These are phyloP conservation scores for Leptatherina wallacei DNA, from an alignment of 2,797 vertebrate species.

Conservation along the genomic window DNA sequence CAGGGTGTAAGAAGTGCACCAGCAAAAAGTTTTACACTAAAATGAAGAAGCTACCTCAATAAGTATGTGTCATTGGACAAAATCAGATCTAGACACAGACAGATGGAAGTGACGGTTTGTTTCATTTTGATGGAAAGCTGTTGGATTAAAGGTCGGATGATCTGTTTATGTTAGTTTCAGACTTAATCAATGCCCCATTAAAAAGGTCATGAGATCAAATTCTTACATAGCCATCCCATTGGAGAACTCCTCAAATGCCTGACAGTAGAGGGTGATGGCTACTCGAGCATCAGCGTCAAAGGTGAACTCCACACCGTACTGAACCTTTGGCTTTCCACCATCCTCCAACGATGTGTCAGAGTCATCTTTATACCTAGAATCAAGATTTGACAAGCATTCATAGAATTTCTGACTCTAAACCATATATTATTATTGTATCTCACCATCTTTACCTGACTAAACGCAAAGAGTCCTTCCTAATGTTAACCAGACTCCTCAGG, in stretches of 20 bases:
- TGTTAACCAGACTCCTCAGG: slow-evolving; percentile 95
- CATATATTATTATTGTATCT: neutral
- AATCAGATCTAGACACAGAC: neutral
- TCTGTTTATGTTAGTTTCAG: neutral
- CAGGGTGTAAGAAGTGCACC: slow-evolving; percentile 13
- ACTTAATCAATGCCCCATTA: neutral
- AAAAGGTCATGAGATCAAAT: neutral
- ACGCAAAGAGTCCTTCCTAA: slow-evolving; percentile 95
- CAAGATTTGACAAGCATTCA: neutral
- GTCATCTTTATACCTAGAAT: slow-evolving; percentile 94
- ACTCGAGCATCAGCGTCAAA: slow-evolving; percentile 96
- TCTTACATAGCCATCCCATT: slow-evolving; percentile 96
- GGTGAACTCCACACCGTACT: slow-evolving; percentile 97
- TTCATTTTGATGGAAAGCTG: neutral
- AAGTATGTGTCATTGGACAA: neutral
- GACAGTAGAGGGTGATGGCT: slow-evolving; percentile 96
- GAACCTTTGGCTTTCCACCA: slow-evolving; percentile 88
- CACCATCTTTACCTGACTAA: slow-evolving; percentile 87
- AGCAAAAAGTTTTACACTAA: slow-evolving; percentile 19
- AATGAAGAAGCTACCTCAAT: neutral
- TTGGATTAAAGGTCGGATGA: neutral
- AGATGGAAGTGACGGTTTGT: neutral
- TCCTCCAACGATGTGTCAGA: slow-evolving; percentile 90
- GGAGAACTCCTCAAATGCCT: slow-evolving; percentile 95
- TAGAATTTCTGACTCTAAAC: slow-evolving; percentile 2